Evolutionary conservation across 1,140 invertebrate genomes (phyloP).

Genomic region (Aradophagus sp.): DNA sequence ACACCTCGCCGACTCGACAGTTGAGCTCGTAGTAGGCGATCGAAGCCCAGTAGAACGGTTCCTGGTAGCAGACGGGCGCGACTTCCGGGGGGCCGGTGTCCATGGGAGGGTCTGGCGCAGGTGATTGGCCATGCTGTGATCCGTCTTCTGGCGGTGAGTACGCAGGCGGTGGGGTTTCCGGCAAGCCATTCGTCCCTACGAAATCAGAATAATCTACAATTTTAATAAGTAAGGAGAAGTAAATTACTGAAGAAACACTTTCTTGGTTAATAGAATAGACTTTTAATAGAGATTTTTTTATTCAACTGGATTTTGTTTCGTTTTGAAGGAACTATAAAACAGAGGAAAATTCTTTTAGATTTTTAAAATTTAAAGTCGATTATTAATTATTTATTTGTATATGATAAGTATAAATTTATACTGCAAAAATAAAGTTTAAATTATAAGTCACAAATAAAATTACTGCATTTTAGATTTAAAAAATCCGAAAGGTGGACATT

Average conservation of each 20-base stretch:
- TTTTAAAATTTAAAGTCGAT: too few relatives aligned
- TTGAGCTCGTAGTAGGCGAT: constrained; percentile 98
- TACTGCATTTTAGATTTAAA: too few relatives aligned
- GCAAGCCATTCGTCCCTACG: constrained; percentile 76
- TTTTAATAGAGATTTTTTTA: too few relatives aligned
- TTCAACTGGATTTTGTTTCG: too few relatives aligned
- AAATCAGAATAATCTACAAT: constrained; percentile 44
- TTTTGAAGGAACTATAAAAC: too few relatives aligned
- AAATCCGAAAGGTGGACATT: too few relatives aligned
- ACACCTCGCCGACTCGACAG: constrained; percentile 95
- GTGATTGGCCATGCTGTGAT: constrained; percentile 74
- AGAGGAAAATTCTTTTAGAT: too few relatives aligned
- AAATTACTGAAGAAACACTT: constrained; percentile 4
- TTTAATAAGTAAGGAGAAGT: constrained; percentile 36
- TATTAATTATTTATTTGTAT: too few relatives aligned
- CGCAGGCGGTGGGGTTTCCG: constrained; percentile 94
- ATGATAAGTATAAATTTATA: too few relatives aligned
- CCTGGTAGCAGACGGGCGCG: constrained; percentile 89
- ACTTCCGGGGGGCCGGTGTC: constrained; percentile 83
- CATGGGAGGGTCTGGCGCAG: constrained; percentile 77
- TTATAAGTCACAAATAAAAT: too few relatives aligned
- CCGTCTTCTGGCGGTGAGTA: constrained; percentile 91
- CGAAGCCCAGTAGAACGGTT: constrained; percentile 95
- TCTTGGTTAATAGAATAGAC: too few relatives aligned
- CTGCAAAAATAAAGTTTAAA: too few relatives aligned